Conservation (phyloP, 2,797 vertebrate genomes). For the Periparus ater region DNA sequence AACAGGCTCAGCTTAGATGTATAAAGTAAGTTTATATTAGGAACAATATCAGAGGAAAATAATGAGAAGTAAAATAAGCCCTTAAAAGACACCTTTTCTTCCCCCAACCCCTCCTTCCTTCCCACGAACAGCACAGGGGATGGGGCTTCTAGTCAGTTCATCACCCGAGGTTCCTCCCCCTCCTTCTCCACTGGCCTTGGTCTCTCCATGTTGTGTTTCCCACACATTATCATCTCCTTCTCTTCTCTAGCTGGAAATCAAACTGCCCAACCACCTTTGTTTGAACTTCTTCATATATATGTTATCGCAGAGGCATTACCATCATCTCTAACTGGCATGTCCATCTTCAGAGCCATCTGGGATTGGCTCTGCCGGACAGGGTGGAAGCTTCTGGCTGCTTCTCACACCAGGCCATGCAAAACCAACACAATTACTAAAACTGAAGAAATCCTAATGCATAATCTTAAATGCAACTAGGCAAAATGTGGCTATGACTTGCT, state of each 20-base stretch:
- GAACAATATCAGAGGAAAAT: not conserved
- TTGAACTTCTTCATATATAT: not conserved
- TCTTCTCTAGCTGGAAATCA: not conserved
- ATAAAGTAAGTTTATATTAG: not conserved
- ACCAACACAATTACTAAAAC: not conserved
- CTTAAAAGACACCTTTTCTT: not conserved
- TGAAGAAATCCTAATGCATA: not conserved
- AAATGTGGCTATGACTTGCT: not conserved
- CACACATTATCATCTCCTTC: not conserved
- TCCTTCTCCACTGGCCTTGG: not conserved
- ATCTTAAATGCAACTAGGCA: not conserved
- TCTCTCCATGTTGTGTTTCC: not conserved
- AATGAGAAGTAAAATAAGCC: not conserved
- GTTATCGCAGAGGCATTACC: too few species aligned
- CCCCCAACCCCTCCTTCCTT: not conserved
- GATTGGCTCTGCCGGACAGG: not conserved
- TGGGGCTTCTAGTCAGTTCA: not conserved
- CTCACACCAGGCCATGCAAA: not conserved
- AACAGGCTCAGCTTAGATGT: not conserved
- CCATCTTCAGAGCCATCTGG: not conserved
- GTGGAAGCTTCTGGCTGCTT: not conserved
- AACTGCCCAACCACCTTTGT: not conserved
- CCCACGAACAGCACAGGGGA: fast-evolving
- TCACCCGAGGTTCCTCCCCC: fast-evolving
- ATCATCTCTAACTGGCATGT: not conserved